Base-by-base conservation (phyloP, 2,888 invertebrate species). In the Harmothoe impar region DNA sequence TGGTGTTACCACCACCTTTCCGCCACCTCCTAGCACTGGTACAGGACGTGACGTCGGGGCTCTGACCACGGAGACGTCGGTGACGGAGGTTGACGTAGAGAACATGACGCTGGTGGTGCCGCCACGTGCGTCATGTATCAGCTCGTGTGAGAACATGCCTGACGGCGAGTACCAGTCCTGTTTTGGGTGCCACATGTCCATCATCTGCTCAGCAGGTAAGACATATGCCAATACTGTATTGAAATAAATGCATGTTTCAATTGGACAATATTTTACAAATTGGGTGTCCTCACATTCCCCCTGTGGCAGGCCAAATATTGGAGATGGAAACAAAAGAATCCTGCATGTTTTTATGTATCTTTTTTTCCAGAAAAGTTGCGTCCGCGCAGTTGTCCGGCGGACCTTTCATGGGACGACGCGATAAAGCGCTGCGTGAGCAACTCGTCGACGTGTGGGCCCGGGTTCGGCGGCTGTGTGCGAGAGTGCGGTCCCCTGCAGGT, bases 121-220 rank as follows among this genome's bases (percentile, higher is more conserved):
- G n/a, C 33, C 84, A n/a, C 52, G n/a, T 10, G 52, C 86, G 20
- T 86, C 86, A 20, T 89, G 89, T 33, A 68, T 89, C n/a, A 17
- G 33, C 56, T 68, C 89, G n/a, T 89, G 89, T 68, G 68, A 56
- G 56, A 62, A 68, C 33, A 25, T 89, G 25, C 89, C 89, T 23
- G 89, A 89, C 25, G 89, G 89, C 0, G 68, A 68, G 15, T 89
- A 89, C 56, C 89, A 89, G 43, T 89, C 89, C 0, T 89, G 89
- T 35, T 68, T 33, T 12, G 89, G 89, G 10, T 89, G 89, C 68
- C 35, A 89, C 56, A 68, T 89, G 15, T 89, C 29, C 23, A 17
- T 33, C 10, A 0, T 33, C 10, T 89, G 89, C 33, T 33, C 62
- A 25, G 68, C 17, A 35, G 89, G 89, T 89, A 25, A 1, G 68